phyloP scores from a whole-genome alignment of 2,888 invertebrate species.

The Adelphocoris suturalis region DNA sequence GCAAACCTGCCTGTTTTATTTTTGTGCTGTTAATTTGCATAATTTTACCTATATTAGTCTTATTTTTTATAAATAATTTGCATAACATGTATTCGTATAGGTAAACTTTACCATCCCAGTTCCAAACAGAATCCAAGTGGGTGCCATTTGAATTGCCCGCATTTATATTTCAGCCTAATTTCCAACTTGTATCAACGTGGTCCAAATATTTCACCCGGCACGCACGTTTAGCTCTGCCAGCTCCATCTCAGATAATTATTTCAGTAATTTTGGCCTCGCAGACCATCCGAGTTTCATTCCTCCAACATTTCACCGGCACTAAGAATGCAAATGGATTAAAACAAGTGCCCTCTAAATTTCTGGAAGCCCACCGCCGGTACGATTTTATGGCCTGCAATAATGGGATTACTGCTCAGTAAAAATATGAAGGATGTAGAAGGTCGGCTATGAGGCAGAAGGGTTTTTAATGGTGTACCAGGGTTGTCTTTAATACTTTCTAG shows the following conservation, averaged over 20 bases:
- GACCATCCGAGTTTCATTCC: neutral
- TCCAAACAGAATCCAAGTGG: too few relatives aligned
- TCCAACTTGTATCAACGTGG: too few relatives aligned
- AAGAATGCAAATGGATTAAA: neutral
- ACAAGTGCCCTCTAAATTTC: neutral
- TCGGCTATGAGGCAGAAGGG: neutral
- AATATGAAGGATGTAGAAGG: neutral
- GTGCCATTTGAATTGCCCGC: too few relatives aligned
- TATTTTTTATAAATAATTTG: too few relatives aligned
- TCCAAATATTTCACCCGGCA: too few relatives aligned
- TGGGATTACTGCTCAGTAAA: slow-evolving; percentile 28
- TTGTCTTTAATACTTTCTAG: neutral
- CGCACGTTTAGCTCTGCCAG: neutral
- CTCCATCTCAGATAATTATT: neutral
- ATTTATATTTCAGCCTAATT: too few relatives aligned
- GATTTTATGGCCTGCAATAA: neutral
- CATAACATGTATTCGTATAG: too few relatives aligned
- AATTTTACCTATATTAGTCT: too few relatives aligned
- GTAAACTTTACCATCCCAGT: too few relatives aligned
- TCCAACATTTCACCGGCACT: neutral
- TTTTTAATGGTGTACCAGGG: neutral
- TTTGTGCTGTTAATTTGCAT: too few relatives aligned
- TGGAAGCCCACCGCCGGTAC: neutral
- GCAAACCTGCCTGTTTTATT: too few relatives aligned
- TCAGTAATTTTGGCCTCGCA: neutral